Conservation (phyloP, 2,113 vertebrate species). For the Centropus unirufus region DNA sequence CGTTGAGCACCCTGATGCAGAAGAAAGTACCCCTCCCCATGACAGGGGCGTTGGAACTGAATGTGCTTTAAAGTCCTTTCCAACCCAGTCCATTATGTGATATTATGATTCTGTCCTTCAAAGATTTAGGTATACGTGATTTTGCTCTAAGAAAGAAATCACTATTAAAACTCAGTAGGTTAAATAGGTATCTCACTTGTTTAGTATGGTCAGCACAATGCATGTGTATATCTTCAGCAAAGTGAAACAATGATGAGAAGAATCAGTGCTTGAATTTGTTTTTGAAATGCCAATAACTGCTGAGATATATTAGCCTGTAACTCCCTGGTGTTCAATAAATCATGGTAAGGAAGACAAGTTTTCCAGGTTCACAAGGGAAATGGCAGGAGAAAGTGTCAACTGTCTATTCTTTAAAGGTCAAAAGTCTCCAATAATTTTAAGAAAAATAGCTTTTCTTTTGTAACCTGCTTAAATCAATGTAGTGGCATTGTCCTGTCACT, state of each 20-base stretch:
- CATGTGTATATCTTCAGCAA: not conserved
- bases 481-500: constrained; percentile 18
- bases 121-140: not conserved
- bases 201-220: not conserved
- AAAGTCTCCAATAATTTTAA: constrained; percentile 48
- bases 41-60: too few species aligned
- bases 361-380: constrained; percentile 39
- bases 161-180: not conserved
- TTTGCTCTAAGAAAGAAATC: not conserved
- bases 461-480: constrained; percentile 44
- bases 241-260: constrained; percentile 9
- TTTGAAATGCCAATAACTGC: constrained; percentile 43
- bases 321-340: constrained; percentile 27
- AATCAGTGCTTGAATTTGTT: constrained; percentile 14
- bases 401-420: constrained; percentile 60
- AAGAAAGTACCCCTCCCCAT: too few species aligned
- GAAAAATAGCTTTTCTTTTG: constrained; percentile 47
- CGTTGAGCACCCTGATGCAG: too few species aligned
- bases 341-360: constrained; percentile 20
- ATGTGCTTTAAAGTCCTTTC: too few species aligned
- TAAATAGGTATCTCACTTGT: not conserved
- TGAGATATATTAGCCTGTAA: constrained; percentile 25
- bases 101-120: not conserved
- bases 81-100: too few species aligned
- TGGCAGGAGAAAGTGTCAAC: constrained; percentile 34